Percentiles rank a stretch among this genome's conserved stretches.
Conservation (phyloP, 1,140 invertebrate genomes). For the Drosophila setifemur region DNA sequence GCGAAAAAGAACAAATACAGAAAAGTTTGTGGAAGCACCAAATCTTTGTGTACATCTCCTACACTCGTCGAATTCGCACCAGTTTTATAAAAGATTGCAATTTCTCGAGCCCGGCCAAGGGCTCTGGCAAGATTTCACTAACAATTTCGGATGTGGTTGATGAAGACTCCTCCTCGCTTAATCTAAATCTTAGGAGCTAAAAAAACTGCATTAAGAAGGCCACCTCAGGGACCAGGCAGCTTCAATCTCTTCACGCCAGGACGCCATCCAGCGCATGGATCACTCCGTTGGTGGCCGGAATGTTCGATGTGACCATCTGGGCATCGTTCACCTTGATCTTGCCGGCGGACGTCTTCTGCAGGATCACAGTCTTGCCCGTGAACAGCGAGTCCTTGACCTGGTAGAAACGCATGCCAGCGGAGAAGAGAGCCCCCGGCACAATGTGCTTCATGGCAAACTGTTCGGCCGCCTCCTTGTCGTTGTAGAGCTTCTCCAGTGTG, state of each 20-base stretch:
- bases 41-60: slow-evolving; percentile 36
- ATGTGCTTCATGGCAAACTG: slow-evolving; percentile 91
- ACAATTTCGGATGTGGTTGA: slow-evolving; percentile 58
- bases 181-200: slow-evolving; percentile 40
- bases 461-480: slow-evolving; percentile 86
- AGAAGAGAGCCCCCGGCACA: slow-evolving; percentile 89
- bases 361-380: slow-evolving; percentile 86
- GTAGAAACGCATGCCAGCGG: slow-evolving; percentile 92
- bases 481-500: slow-evolving; percentile 85
- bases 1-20: slow-evolving; percentile 63
- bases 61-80: slow-evolving; percentile 42
- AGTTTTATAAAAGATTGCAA: slow-evolving; percentile 45
- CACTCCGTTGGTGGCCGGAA: slow-evolving; percentile 94
- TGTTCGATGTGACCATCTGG: slow-evolving; percentile 90
- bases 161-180: slow-evolving; percentile 43
- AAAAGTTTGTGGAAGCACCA: slow-evolving; percentile 69
- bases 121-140: slow-evolving; percentile 75
- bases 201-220: slow-evolving; percentile 37
- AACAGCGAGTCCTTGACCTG: slow-evolving; percentile 90
- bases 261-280: slow-evolving; percentile 92
- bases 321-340: slow-evolving; percentile 91
- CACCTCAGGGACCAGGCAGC: background rate
- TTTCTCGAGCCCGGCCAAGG: slow-evolving; percentile 34
- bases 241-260: slow-evolving; percentile 80
- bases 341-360: slow-evolving; percentile 89